These are phyloP conservation scores for Nasonia longicornis DNA, from an alignment of 1,140 invertebrate species.

Conservation along the genomic window DNA sequence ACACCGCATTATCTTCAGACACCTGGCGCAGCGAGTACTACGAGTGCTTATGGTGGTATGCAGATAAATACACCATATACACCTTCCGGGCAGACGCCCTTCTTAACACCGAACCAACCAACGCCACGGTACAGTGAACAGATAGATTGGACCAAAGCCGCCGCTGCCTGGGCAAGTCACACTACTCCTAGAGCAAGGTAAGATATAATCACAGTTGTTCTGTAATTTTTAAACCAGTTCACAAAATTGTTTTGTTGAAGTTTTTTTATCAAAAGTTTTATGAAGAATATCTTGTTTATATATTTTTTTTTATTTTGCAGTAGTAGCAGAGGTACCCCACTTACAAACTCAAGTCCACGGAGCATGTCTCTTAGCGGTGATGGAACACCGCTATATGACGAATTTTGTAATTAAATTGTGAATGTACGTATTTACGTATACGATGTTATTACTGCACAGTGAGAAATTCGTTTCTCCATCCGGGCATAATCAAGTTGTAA, in stretches of 20 bases:
- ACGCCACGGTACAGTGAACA: conserved; percentile 68
- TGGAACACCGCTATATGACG: conserved; percentile 91
- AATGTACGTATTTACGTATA: not conserved
- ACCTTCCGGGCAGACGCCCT: conserved; percentile 90
- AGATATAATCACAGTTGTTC: conserved; percentile 32
- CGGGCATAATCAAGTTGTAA: too few relatives aligned
- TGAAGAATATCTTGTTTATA: not conserved
- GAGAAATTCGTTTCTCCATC: too few relatives aligned
- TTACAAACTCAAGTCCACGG: conserved; percentile 85
- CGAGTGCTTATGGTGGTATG: conserved; percentile 59
- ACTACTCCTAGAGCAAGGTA: conserved; percentile 60
- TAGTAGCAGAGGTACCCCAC: conserved; percentile 76
- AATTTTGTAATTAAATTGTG: conserved; percentile 68
- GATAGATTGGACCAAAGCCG: conserved; percentile 84
- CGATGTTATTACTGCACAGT: too few relatives aligned
- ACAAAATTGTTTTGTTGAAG: not conserved
- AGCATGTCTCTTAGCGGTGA: conserved; percentile 88
- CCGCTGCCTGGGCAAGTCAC: conserved; percentile 83
- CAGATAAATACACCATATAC: conserved; percentile 78
- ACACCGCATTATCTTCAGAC: conserved; percentile 78
- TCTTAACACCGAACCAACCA: conserved; percentile 80
- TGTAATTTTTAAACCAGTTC: not conserved
- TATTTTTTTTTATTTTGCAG: not conserved
- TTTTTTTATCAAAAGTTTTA: not conserved
- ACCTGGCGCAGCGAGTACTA: conserved; percentile 69